A percentile compares a stretch with the other conserved stretches of the same genome.
Evolutionary conservation across 2,113 vertebrate genomes (phyloP).

Genomic region (Ivindomyrus marchei): DNA sequence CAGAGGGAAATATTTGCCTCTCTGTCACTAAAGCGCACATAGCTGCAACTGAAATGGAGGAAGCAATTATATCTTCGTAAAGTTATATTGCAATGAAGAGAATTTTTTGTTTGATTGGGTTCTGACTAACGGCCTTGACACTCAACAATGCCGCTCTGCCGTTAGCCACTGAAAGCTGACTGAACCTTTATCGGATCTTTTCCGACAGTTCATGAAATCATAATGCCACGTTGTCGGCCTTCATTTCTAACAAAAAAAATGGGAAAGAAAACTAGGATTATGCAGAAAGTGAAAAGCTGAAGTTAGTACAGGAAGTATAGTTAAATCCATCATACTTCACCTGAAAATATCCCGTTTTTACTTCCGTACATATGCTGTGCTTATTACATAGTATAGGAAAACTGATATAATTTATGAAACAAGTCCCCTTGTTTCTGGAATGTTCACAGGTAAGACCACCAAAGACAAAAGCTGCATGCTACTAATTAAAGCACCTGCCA

Average conservation of each 20-base stretch:
- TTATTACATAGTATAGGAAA: neutral
- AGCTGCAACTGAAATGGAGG: neutral
- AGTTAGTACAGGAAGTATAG: neutral
- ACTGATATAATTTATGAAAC: neutral
- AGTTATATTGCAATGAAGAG: neutral
- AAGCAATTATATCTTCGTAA: neutral
- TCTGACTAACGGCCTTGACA: neutral
- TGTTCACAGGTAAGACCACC: neutral
- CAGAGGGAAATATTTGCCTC: neutral
- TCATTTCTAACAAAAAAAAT: neutral
- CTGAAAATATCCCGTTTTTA: neutral
- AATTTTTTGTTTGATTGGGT: neutral
- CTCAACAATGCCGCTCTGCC: neutral
- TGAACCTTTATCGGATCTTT: neutral
- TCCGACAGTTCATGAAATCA: neutral
- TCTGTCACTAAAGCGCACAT: neutral
- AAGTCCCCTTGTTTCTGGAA: neutral
- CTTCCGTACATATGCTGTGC: neutral
- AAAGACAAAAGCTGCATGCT: neutral
- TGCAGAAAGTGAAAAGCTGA: neutral
- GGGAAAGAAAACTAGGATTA: neutral
- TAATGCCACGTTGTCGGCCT: neutral
- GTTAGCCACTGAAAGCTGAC: neutral
- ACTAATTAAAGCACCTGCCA: slow-evolving; percentile 3
- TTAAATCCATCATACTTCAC: neutral